phyloP scores from a whole-genome alignment of 2,888 invertebrate genomes.

The Parapristionchus giblindavisi region DNA sequence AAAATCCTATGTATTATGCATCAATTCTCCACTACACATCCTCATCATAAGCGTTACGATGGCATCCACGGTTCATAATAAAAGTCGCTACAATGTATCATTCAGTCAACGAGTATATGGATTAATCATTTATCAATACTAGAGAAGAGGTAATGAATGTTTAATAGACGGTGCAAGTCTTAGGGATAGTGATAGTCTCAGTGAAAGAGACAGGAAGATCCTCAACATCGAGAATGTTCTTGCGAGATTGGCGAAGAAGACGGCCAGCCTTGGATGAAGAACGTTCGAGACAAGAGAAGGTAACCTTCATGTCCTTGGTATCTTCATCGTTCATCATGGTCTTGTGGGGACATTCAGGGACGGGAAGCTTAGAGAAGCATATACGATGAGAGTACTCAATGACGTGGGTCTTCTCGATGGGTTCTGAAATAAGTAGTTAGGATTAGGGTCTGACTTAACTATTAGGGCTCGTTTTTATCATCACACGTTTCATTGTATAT shows the following conservation, averaged over 20 bases:
- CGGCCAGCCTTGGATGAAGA: constrained; percentile 54
- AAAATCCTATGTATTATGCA: too few species aligned
- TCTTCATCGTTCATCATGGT: constrained; percentile 14
- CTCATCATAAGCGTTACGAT: too few species aligned
- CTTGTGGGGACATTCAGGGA: constrained; percentile 53
- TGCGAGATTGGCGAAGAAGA: constrained; percentile 50
- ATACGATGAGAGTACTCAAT: constrained; percentile 59
- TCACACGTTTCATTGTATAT: too few species aligned
- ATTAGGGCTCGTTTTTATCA: background rate
- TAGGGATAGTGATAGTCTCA: constrained; percentile 35
- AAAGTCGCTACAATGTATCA: too few species aligned
- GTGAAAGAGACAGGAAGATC: constrained; percentile 32
- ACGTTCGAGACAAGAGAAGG: constrained; percentile 61
- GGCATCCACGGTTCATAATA: too few species aligned
- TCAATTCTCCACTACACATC: too few species aligned
- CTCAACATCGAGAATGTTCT: constrained; percentile 41
- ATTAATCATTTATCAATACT: too few species aligned
- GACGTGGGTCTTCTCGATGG: constrained; percentile 54
- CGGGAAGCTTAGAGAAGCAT: constrained; percentile 64
- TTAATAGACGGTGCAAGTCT: constrained; percentile 37
- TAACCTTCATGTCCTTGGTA: constrained; percentile 28
- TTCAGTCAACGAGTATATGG: too few species aligned
- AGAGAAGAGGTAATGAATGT: too few species aligned
- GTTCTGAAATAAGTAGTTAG: constrained; percentile 57
- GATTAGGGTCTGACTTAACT: background rate